Base-by-base conservation (phyloP, 2,888 invertebrate genomes). In the Ornithoptera alexandrae region DNA sequence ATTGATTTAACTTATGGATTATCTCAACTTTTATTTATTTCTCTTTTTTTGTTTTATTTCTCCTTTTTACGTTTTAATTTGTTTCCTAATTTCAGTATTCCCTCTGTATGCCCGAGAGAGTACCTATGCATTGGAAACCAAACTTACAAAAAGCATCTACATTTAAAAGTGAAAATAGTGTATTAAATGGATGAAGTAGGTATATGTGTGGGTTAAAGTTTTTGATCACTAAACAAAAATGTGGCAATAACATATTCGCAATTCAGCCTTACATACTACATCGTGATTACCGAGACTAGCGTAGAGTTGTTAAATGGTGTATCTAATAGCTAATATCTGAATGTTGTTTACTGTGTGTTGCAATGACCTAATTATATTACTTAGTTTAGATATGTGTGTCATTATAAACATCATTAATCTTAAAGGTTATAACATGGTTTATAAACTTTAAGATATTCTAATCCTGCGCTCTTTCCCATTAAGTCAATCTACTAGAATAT, bases 101-200 rank as follows among this genome's bases (percentile, higher is more conserved):
- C 87, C 88, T 93, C 84, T 92, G 91, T 92, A 93, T 93, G 93
- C 93, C 93, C 83, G 90, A 92, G 84, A 91, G 93, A 90, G 89
- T 93, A 81, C 89, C 92, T 81, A 92, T 93, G 90, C 88, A 92
- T 89, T 93, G 93, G 92, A 91, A 92, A 85, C 92, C 93, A 85
- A 92, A 92, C 88, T 91, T 93, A 87, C 88, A 86, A 86, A 93
- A 92, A 90, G 90, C 92, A 88, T 91, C 92, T 85, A 92, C 91
- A 82, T 92, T 92, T 91, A 93, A 92, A 86, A 93, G 93, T 88
- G 92, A 92, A 91, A 93, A 92, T 93, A 92, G 93, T 89, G 91
- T 93, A 83, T 89, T 92, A 87, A 92, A 92, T 90, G 92, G 92
- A 91, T 93, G 88, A 92, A 79, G 90, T 90, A 90, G 89, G 91